phyloP scores from a whole-genome alignment of 2,113 vertebrate species.

The Morone saxatilis region DNA sequence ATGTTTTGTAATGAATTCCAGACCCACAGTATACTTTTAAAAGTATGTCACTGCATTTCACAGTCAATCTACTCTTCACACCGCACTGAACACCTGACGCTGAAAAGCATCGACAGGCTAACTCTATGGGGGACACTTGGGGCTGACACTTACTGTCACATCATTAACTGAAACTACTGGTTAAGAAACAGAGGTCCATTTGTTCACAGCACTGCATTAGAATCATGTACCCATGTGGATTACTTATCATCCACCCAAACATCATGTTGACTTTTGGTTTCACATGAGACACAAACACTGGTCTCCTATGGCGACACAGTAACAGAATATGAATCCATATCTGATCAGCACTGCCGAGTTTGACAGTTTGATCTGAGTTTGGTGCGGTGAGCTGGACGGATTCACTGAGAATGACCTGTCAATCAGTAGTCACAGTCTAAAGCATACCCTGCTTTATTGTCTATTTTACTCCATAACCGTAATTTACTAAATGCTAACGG shows the following conservation, averaged over 20 bases:
- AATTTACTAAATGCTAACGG: too few species aligned
- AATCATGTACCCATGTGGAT: neutral
- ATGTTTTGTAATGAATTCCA: neutral
- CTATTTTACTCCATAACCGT: too few species aligned
- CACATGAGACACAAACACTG: too few species aligned
- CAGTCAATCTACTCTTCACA: neutral
- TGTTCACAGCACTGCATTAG: neutral
- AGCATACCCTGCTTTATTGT: too few species aligned
- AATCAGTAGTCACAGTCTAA: too few species aligned
- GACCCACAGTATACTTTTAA: neutral
- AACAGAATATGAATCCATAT: too few species aligned
- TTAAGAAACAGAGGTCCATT: neutral
- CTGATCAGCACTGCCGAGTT: too few species aligned
- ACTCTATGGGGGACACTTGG: neutral
- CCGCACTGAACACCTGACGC: neutral
- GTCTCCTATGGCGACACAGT: too few species aligned
- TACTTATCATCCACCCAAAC: neutral
- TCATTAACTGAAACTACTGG: neutral
- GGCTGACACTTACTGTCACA: neutral
- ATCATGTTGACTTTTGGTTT: neutral
- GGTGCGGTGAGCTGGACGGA: too few species aligned
- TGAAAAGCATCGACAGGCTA: neutral
- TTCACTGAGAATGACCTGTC: too few species aligned
- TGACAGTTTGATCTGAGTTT: too few species aligned
- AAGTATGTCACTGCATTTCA: neutral